Percentiles rank a stretch among this genome's conserved stretches.
Evolutionary conservation across 2,797 vertebrate genomes (phyloP).

Genomic region (Enteromius trimaculatus): DNA sequence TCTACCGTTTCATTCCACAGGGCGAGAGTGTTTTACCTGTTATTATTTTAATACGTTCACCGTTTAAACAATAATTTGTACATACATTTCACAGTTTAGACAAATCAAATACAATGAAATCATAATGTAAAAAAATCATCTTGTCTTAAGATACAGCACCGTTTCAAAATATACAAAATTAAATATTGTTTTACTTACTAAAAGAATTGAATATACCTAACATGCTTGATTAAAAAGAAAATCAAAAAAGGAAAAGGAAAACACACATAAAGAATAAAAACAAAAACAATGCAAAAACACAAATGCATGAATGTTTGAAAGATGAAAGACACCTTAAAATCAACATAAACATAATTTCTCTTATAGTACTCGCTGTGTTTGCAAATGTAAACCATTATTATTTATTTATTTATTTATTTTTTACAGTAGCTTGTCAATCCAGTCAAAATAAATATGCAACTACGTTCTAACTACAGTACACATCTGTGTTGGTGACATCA

Average conservation of each 20-base stretch:
- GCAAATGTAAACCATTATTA: not conserved
- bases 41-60: slow-evolving; percentile 75
- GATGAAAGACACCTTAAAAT: not conserved
- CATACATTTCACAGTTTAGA: slow-evolving; percentile 74
- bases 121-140: slow-evolving; percentile 63
- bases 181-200: slow-evolving; percentile 44
- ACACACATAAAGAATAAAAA: slow-evolving; percentile 45
- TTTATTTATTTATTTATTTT: no score
- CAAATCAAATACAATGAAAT: slow-evolving; percentile 77
- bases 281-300: slow-evolving; percentile 45
- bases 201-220: slow-evolving; percentile 13
- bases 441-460: slow-evolving; percentile 55
- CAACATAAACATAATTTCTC: not conserved
- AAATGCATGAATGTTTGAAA: slow-evolving; percentile 27
- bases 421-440: slow-evolving; percentile 8
- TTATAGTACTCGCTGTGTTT: slow-evolving; percentile 4
- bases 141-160: slow-evolving; percentile 45
- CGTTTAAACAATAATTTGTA: slow-evolving; percentile 58
- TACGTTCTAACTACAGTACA: not conserved
- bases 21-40: slow-evolving; percentile 47
- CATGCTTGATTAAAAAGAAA: slow-evolving; percentile 33
- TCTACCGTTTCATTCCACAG: slow-evolving; percentile 39
- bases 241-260: not conserved
- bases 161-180: slow-evolving; percentile 51
- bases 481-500: slow-evolving; percentile 1